Percentiles rank a stretch among this genome's conserved stretches.
Conservation (phyloP, 2,888 invertebrate species). For the Microplitis manilae region DNA sequence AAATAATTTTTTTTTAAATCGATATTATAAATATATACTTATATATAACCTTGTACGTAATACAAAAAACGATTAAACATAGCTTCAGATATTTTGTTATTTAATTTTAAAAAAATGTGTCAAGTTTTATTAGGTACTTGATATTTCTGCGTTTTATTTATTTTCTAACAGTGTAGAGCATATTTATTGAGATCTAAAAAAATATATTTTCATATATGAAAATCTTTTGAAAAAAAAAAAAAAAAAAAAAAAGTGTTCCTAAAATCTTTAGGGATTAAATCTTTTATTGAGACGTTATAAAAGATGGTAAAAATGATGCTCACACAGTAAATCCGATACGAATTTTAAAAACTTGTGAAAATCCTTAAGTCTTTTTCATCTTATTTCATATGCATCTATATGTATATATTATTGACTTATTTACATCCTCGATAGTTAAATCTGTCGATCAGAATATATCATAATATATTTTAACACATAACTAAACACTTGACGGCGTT, state of each 20-base stretch:
- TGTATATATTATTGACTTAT: slow-evolving; percentile 55
- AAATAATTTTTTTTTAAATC: too few relatives aligned
- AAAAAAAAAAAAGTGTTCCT: not conserved
- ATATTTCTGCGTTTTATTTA: too few relatives aligned
- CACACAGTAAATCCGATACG: slow-evolving; percentile 51
- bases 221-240: too few relatives aligned
- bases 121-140: too few relatives aligned
- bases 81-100: too few relatives aligned
- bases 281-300: not conserved
- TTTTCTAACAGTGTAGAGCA: too few relatives aligned
- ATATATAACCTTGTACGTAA: too few relatives aligned
- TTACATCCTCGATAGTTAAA: slow-evolving; percentile 43
- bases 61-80: too few relatives aligned
- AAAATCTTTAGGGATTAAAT: not conserved
- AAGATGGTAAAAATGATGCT: not conserved
- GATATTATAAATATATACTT: too few relatives aligned
- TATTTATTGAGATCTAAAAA: too few relatives aligned
- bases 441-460: slow-evolving; percentile 14
- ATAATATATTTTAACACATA: slow-evolving; percentile 9
- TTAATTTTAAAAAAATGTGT: too few relatives aligned
- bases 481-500: not conserved
- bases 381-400: not conserved
- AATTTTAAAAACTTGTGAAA: slow-evolving; percentile 38
- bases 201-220: too few relatives aligned
- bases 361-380: slow-evolving; percentile 25